phyloP scores from a whole-genome alignment of 2,797 vertebrate genomes.

The Phrynocephalus guinanensis region DNA sequence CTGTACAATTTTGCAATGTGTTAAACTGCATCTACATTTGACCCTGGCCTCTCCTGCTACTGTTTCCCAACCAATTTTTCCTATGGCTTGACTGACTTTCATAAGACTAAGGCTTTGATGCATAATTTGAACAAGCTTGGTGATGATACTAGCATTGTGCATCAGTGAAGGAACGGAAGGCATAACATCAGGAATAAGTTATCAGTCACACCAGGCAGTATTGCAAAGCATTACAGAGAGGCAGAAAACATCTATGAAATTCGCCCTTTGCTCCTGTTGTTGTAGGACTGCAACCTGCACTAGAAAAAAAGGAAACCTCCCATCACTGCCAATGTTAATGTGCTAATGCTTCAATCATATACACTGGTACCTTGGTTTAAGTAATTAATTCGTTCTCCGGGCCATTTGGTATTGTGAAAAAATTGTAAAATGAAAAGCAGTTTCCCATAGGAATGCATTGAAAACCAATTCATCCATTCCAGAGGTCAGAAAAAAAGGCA shows the following conservation, averaged over 20 bases:
- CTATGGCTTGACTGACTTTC: neutral
- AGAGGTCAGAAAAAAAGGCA: too few relatives aligned
- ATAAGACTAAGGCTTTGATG: neutral
- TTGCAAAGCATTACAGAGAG: slow-evolving; percentile 16
- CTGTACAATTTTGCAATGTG: neutral
- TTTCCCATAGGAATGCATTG: too few relatives aligned
- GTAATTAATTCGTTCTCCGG: too few relatives aligned
- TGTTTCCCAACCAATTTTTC: neutral
- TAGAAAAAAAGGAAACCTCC: neutral
- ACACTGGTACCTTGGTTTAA: neutral
- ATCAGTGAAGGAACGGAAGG: neutral
- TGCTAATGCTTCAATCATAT: neutral
- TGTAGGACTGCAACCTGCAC: neutral
- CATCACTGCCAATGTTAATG: neutral
- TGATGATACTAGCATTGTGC: neutral
- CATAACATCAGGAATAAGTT: neutral
- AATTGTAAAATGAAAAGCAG: too few relatives aligned
- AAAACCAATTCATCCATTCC: too few relatives aligned
- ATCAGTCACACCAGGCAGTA: neutral
- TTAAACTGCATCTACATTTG: neutral
- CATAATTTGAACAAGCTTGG: neutral
- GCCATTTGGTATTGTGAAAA: too few relatives aligned
- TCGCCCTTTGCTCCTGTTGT: neutral
- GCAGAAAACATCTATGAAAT: slow-evolving; percentile 21
- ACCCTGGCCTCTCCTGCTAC: neutral